phyloP scores from a whole-genome alignment of 1,140 invertebrate species.

The Micrasema minimum region DNA sequence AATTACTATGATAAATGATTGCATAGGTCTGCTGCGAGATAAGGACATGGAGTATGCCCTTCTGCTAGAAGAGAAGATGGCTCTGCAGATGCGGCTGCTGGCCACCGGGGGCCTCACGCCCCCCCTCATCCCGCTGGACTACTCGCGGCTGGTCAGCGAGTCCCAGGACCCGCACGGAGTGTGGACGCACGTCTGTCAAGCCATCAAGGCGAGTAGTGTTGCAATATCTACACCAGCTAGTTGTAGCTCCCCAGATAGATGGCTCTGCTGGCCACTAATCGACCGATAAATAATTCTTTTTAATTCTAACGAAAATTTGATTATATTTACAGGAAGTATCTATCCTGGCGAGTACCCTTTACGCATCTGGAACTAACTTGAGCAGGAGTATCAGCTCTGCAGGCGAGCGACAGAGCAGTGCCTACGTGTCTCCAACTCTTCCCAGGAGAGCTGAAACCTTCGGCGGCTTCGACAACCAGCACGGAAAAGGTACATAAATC shows the following conservation, averaged over 20 bases:
- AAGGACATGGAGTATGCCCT: constrained; percentile 89
- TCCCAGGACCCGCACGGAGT: constrained; percentile 71
- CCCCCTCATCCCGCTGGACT: constrained; percentile 58
- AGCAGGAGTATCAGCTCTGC: constrained; percentile 91
- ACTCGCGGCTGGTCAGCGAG: constrained; percentile 58
- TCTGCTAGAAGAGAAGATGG: constrained; percentile 89
- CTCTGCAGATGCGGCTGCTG: constrained; percentile 81
- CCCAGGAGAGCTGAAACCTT: constrained; percentile 94
- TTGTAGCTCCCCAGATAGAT: too few relatives aligned
- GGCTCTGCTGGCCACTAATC: too few relatives aligned
- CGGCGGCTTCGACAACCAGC: constrained; percentile 87
- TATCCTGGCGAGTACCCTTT: constrained; percentile 76
- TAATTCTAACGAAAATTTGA: too few relatives aligned
- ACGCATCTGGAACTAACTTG: constrained; percentile 78
- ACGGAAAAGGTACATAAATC: constrained; percentile 46
- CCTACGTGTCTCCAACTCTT: constrained; percentile 83
- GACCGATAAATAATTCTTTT: too few relatives aligned
- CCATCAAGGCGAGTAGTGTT: constrained; percentile 69
- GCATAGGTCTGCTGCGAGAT: constrained; percentile 69
- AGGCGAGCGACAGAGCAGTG: constrained; percentile 87
- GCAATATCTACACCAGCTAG: too few relatives aligned
- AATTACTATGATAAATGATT: not conserved
- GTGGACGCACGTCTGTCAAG: constrained; percentile 77
- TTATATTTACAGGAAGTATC: constrained; percentile 73
- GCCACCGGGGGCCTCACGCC: constrained; percentile 60